Evolutionary conservation across 2,797 vertebrate species (phyloP).

Genomic region (Lutjanus argentimaculatus): DNA sequence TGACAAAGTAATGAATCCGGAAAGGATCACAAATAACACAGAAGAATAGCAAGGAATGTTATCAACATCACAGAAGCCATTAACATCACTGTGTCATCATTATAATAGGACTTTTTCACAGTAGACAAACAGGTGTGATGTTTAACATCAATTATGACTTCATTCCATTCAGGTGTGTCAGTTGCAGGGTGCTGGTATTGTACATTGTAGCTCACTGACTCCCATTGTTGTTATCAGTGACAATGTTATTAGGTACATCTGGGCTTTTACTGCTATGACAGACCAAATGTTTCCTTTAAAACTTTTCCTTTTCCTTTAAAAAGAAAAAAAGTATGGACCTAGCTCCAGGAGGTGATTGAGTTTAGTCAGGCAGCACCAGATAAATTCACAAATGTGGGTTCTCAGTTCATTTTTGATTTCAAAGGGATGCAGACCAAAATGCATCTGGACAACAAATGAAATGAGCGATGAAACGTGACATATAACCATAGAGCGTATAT

Average conservation of each 20-base stretch:
- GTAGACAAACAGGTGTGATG: too few species aligned
- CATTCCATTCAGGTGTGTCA: not conserved
- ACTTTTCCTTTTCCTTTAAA: not conserved
- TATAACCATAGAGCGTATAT: too few species aligned
- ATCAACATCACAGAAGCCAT: not conserved
- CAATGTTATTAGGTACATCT: not conserved
- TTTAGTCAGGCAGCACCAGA: too few species aligned
- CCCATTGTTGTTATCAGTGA: too few species aligned
- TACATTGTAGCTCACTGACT: too few species aligned
- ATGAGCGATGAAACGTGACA: too few species aligned
- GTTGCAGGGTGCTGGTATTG: not conserved
- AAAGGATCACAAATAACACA: not conserved
- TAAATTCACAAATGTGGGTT: too few species aligned
- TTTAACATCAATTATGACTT: slow-evolving; percentile 8
- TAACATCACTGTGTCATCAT: not conserved
- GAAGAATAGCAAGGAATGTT: not conserved
- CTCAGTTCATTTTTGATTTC: too few species aligned
- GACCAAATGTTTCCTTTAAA: not conserved
- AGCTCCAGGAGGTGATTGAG: too few species aligned
- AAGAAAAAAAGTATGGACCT: too few species aligned
- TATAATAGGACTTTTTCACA: not conserved
- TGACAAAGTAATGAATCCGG: not conserved
- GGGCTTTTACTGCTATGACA: not conserved
- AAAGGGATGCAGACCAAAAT: too few species aligned
- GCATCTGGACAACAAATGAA: too few species aligned